Evolutionary conservation across 2,888 invertebrate genomes (phyloP), one percentile per base, ranked within the genome.

Genomic region (Tetragnatha montana): DNA sequence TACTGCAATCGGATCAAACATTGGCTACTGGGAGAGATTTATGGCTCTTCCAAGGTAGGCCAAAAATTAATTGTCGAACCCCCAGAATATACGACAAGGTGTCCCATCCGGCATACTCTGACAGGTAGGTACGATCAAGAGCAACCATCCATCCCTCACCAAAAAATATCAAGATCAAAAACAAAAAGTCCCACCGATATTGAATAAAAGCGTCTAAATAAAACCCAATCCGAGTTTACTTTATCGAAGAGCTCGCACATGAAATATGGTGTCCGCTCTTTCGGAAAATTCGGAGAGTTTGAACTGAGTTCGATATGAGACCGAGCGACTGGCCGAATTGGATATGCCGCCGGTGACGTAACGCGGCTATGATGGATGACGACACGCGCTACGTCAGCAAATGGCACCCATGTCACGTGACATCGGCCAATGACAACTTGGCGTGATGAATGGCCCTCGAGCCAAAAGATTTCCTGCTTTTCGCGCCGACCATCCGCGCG

Each of bases 371-470:
- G 86, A 86, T 86, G 80, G 79, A 86, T 86, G 80, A 80, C 86
- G 85, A 78, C 85, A 85, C 78, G 50, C 85, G 78, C 85, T 71
- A 79, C 78, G 86, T 81, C 86, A 86, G 80, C 79, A 80, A 86
- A 80, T 51, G 74, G 86, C 86, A 86, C 80, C 80, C 80, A 68
- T 80, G 80, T 86, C 86, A 81, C 80, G 86, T 80, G 86, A 80
- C 80, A 80, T 80, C 86, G 73, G 74, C 74, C 86, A 73, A 79
- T 73, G 84, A 84, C 84, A 78, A 76, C 71, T 79, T 60, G 70
- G 12, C 49, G 73, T 86, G 86, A 86, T 86, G 80, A 86, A 86
- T 86, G 80, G 60, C 74, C 60, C 80, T 60, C 47, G 17, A 68
- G 73, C 22, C 85, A 51, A 85, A 84, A 84, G 75, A 83, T 85